Evolutionary conservation across 2,797 vertebrate species (phyloP).

Genomic region (Epinephelus awoara): DNA sequence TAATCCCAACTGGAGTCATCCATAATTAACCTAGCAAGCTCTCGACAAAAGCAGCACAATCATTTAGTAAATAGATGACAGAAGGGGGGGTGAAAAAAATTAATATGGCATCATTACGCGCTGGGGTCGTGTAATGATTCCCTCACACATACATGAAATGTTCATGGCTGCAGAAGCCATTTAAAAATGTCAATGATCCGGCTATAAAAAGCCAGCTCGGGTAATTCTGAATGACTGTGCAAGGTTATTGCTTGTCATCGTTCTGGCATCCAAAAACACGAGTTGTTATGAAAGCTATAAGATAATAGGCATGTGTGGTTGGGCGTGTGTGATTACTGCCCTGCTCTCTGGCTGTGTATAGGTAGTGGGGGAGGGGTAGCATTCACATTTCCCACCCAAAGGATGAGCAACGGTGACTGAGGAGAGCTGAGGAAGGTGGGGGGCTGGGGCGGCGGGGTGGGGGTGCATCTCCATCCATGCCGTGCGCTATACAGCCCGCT

Average conservation of each 20-base stretch:
- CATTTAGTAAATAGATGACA: slow-evolving; percentile 63
- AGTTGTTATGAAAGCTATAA: slow-evolving; percentile 47
- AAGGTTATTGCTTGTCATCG: slow-evolving; percentile 51
- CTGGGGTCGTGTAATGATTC: slow-evolving; percentile 49
- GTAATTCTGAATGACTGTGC: slow-evolving; percentile 53
- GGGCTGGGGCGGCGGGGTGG: slow-evolving; percentile 28
- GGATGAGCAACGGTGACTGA: slow-evolving; percentile 74
- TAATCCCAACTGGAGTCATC: slow-evolving; percentile 68
- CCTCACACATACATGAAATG: slow-evolving; percentile 53
- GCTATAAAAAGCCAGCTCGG: slow-evolving; percentile 38
- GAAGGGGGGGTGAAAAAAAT: slow-evolving; percentile 1
- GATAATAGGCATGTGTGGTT: slow-evolving; percentile 36
- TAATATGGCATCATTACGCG: slow-evolving; percentile 34
- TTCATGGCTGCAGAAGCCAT: slow-evolving; percentile 51
- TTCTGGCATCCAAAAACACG: slow-evolving; percentile 35
- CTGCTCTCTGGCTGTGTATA: slow-evolving; percentile 59
- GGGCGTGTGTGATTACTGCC: slow-evolving; percentile 67
- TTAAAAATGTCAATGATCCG: slow-evolving; percentile 63
- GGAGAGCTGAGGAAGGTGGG: slow-evolving; percentile 32
- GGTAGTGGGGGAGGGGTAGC: slow-evolving; percentile 73
- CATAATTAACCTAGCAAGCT: slow-evolving; percentile 73
- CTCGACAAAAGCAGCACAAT: slow-evolving; percentile 60
- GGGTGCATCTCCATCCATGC: slow-evolving; percentile 48
- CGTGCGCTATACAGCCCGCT: slow-evolving; percentile 23
- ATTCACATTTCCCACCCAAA: slow-evolving; percentile 71